Evolutionary conservation across 1,140 invertebrate genomes (phyloP), one percentile per base, ranked within the genome.

Genomic region (Zaprionus taronus): DNA sequence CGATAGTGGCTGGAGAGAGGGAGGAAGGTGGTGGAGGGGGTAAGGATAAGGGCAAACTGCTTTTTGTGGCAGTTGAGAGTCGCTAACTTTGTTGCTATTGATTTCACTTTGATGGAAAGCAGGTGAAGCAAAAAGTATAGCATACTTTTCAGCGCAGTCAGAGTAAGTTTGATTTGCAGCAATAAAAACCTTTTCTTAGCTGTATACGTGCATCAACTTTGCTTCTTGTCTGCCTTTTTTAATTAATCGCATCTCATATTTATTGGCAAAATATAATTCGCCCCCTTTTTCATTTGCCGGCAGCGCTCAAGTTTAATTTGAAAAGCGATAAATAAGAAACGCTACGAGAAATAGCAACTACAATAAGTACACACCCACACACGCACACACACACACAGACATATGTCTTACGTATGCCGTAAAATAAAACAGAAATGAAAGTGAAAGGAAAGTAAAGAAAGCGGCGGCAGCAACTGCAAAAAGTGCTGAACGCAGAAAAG

Each of bases 401-500:
- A 34, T 34, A 3, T 9, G 31, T 11, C 31, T 34, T 34, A 34
- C 14, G 20, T 41, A 74, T 69, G 73, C 68, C 74, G 70, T 77
- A 66, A 77, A 77, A 77, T 73, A 77, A 74, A 78, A 78, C 44
- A 63, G 57, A 89, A 89, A 90, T 84, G 84, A 89, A 89, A 90
- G 85, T 85, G 84, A 89, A 90, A 81, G 84, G 84, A 90, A 89
- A 82, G 80, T 80, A 79, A 78, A 74, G 73, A 79, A 85, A 85
- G 75, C 80, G 57, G 62, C 72, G 55, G 56, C 41, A 64, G 65
- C 62, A 83, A 86, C 83, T 87, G 72, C 78, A 81, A 90, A 89
- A 89, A 89, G 79, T 89, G 84, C 84, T 89, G 84, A 89, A 82
- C 84, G 85, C 85, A 90, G 85, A 85, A 89, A 89, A 89, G 84